Evolutionary conservation across 1,140 invertebrate genomes (phyloP), one percentile per base, ranked within the genome.

Genomic region (Coptotermes formosanus): DNA sequence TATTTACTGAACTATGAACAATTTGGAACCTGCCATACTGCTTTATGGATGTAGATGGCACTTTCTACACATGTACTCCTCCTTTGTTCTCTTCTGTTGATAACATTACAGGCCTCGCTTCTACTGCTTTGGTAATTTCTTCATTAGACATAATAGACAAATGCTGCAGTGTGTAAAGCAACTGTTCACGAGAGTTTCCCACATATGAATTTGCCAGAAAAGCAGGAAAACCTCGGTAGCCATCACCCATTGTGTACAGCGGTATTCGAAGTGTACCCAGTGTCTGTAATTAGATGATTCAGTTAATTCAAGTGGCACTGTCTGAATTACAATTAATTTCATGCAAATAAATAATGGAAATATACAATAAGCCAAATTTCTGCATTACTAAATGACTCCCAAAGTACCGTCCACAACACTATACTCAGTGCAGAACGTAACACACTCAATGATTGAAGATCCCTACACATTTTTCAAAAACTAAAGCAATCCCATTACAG

Each of bases 141-240:
- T 89, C 87, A 81, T 84, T 25, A 2, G 85, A 88, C 86, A 90
- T 86, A 11, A 90, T 88, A 45, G 87, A 87, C 21, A 88, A 82
- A 19, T 87, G 55, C n/a, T 75, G 9, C 9, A 90, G 83, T 32
- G 87, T 52, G 52, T 88, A 44, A n/a, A 93, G 69, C 0, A 93
- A 88, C 88, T 93, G 91, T 32, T 91, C 87, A 86, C 90, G 89
- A 25, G 92, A 90, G 88, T 91, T 92, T 19, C 92, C 92, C 83
- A 91, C 90, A 89, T 93, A 94, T n/a, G 90, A 88, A 86, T 93
- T 91, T 43, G 90, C 89, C 0, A 94, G 88, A 89, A 93, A 93
- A 4, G 91, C 90, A 83, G 93, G 93, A 52, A 94, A 90, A 23
- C 93, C 93, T 87, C 91, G 86, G 64, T 90, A 90, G 25, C 91